These are phyloP conservation scores for Dicycla oo DNA, from an alignment of 2,888 invertebrate genomes.

Conservation along the genomic window DNA sequence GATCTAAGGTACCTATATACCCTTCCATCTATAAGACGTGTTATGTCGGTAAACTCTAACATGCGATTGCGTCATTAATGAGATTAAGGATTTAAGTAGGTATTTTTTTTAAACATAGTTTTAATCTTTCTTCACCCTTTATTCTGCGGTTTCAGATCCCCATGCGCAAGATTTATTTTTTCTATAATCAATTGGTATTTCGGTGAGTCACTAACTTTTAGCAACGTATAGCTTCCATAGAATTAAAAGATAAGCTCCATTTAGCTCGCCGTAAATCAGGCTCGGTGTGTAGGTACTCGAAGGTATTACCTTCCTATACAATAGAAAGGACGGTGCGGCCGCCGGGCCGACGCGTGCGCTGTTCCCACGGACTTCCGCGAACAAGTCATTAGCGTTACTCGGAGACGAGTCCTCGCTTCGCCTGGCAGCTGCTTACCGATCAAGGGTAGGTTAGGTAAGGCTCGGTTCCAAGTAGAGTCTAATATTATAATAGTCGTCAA, in stretches of 20 bases:
- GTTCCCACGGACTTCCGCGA: conserved; percentile 59
- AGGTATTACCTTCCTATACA: not conserved
- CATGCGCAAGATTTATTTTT: too few species aligned
- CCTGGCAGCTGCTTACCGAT: not conserved
- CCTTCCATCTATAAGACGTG: not conserved
- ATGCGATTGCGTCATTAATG: not conserved
- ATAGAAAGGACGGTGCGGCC: not conserved
- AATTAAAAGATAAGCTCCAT: conserved; percentile 20
- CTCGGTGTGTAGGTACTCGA: not conserved
- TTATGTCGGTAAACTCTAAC: too few species aligned
- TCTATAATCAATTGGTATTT: not conserved
- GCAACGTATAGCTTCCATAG: not conserved
- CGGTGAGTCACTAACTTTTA: not conserved
- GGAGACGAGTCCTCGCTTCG: conserved; percentile 7
- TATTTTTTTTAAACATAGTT: not conserved
- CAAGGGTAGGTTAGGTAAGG: not conserved
- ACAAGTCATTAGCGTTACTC: conserved; percentile 46
- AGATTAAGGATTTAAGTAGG: not conserved
- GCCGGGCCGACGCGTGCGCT: not conserved
- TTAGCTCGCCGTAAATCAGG: not conserved
- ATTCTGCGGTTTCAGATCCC: too few species aligned
- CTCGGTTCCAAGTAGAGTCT: not conserved
- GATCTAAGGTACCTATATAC: too few species aligned
- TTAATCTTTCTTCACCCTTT: not conserved
- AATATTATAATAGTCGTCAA: too few species aligned